Percentiles rank a stretch among this genome's conserved stretches.
Evolutionary conservation across 2,797 vertebrate species (phyloP).

Genomic region (Ptychobarbus kaznakovi): DNA sequence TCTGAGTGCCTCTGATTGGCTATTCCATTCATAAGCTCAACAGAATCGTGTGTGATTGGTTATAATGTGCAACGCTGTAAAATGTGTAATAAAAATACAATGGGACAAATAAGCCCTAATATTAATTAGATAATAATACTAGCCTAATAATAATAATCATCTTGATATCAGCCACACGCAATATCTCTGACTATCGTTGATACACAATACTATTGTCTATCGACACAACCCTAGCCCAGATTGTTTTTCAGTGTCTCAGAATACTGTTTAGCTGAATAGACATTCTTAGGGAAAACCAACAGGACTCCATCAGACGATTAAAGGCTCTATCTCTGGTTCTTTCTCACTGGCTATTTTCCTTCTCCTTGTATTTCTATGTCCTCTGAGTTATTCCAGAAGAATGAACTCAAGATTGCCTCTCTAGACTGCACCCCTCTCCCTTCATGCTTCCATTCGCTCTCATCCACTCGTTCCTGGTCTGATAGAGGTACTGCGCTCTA

Average conservation of each 20-base stretch:
- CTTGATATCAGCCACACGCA: too few relatives aligned
- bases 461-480: conserved; percentile 67
- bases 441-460: conserved; percentile 69
- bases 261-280: background rate
- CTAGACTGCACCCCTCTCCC: conserved; percentile 71
- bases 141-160: too few relatives aligned
- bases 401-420: conserved; percentile 78
- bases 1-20: background rate
- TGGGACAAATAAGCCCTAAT: too few relatives aligned
- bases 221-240: background rate
- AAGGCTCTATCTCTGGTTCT: conserved; percentile 30
- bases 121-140: too few relatives aligned
- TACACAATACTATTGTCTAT: too few relatives aligned
- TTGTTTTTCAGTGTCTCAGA: background rate
- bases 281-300: background rate
- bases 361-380: conserved; percentile 48
- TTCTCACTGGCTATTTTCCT: conserved; percentile 27
- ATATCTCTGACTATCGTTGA: too few relatives aligned
- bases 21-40: background rate
- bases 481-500: conserved; percentile 74
- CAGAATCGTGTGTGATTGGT: too few relatives aligned
- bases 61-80: too few relatives aligned
- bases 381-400: conserved; percentile 79
- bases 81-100: too few relatives aligned
- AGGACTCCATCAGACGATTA: background rate